Evolutionary conservation across 1,140 invertebrate genomes (phyloP).

Genomic region (Leptoteleia sp.): DNA sequence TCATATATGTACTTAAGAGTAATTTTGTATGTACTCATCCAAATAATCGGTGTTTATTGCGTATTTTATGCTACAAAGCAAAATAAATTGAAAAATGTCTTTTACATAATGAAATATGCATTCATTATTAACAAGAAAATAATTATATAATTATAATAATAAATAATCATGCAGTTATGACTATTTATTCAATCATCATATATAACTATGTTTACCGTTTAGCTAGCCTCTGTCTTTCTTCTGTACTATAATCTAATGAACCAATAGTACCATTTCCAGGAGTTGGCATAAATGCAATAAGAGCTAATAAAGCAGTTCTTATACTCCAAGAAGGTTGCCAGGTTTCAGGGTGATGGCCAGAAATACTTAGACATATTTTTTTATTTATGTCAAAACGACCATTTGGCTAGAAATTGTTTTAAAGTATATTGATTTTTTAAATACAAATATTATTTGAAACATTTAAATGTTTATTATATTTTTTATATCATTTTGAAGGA

Average conservation of each 20-base stretch:
- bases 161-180: too few species aligned
- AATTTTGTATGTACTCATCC: not conserved
- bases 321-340: slow-evolving; percentile 99
- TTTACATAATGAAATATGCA: too few species aligned
- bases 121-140: too few species aligned
- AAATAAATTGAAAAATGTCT: too few species aligned
- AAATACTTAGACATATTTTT: slow-evolving; percentile 98
- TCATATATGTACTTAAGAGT: not conserved
- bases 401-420: slow-evolving; percentile 86
- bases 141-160: too few species aligned
- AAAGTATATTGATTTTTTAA: too few species aligned
- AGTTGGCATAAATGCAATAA: slow-evolving; percentile 97
- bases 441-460: too few species aligned
- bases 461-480: too few species aligned
- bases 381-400: slow-evolving; percentile 96
- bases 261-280: slow-evolving; percentile 93
- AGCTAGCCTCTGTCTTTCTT: slow-evolving; percentile 91
- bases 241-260: slow-evolving; percentile 91
- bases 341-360: slow-evolving; percentile 97
- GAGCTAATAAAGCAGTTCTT: slow-evolving; percentile 93
- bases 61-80: too few species aligned
- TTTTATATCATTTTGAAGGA: too few species aligned
- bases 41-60: not conserved
- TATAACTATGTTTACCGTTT: too few species aligned
- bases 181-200: too few species aligned